Conservation (phyloP, 2,797 vertebrate species). For the Paramormyrops hopkinsi region DNA sequence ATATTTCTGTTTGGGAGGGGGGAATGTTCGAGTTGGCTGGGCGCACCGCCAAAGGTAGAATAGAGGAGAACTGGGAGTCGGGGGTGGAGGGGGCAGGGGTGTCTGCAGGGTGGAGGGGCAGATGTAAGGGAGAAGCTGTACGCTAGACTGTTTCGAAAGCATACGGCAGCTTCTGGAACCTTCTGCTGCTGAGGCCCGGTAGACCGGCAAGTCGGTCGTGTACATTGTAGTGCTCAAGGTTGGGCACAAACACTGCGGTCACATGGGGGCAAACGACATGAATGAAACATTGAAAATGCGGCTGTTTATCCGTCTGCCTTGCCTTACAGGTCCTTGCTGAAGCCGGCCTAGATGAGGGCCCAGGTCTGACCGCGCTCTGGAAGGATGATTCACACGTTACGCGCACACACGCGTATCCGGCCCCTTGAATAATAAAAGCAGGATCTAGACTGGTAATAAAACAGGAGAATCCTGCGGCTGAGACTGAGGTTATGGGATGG, state of each 20-base stretch:
- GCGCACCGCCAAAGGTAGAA: conserved; percentile 73
- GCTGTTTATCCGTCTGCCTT: not conserved
- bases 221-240: conserved; percentile 50
- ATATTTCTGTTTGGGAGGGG: conserved; percentile 59
- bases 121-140: conserved; percentile 27
- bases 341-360: not conserved
- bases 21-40: conserved; percentile 74
- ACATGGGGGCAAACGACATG: conserved; percentile 55
- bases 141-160: conserved; percentile 64
- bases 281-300: conserved; percentile 22
- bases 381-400: not conserved
- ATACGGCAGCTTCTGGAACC: conserved; percentile 95
- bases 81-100: not conserved
- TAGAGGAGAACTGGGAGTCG: conserved; percentile 43
- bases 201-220: conserved; percentile 73
- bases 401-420: too few relatives aligned
- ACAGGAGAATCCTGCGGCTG: not conserved
- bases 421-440: not conserved
- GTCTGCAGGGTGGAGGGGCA: conserved; percentile 53
- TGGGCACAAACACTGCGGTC: conserved; percentile 38
- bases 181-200: conserved; percentile 76
- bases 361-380: not conserved
- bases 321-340: not conserved
- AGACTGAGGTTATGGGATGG: not conserved
- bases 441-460: not conserved